Evolutionary conservation across 2,113 vertebrate genomes (phyloP).

Genomic region (Prinia subflava): DNA sequence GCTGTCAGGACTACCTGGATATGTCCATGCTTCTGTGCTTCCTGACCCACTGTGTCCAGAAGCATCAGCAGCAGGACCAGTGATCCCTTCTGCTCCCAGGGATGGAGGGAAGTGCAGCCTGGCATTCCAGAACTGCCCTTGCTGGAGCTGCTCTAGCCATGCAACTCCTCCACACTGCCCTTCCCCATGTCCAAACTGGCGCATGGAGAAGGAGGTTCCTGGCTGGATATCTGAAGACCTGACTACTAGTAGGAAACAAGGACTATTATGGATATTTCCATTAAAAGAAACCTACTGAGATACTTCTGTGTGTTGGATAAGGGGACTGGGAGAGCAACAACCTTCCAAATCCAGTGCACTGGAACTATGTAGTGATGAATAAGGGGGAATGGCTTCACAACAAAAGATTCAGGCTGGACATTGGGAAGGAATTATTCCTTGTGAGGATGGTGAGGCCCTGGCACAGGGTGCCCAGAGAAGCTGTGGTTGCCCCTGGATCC

Average conservation of each 20-base stretch:
- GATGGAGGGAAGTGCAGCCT: background rate
- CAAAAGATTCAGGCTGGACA: background rate
- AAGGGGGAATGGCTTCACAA: background rate
- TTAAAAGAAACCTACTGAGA: background rate
- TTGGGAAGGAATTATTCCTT: background rate
- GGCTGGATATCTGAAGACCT: background rate
- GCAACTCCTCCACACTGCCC: background rate
- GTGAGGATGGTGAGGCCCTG: accelerated
- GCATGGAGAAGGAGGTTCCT: background rate
- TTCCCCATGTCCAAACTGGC: background rate
- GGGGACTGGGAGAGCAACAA: background rate
- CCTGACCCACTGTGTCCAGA: background rate
- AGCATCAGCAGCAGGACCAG: background rate
- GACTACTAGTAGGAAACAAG: background rate
- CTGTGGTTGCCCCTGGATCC: background rate
- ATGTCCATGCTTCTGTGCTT: background rate
- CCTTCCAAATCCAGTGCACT: background rate
- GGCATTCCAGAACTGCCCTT: background rate
- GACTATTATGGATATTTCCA: background rate
- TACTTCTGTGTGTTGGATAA: background rate
- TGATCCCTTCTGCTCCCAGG: background rate
- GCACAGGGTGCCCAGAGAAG: background rate
- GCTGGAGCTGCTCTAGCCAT: background rate
- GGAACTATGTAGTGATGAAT: background rate
- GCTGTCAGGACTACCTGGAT: background rate